Conservation (phyloP, 2,113 vertebrate genomes). For the Glaucidium brasilianum region DNA sequence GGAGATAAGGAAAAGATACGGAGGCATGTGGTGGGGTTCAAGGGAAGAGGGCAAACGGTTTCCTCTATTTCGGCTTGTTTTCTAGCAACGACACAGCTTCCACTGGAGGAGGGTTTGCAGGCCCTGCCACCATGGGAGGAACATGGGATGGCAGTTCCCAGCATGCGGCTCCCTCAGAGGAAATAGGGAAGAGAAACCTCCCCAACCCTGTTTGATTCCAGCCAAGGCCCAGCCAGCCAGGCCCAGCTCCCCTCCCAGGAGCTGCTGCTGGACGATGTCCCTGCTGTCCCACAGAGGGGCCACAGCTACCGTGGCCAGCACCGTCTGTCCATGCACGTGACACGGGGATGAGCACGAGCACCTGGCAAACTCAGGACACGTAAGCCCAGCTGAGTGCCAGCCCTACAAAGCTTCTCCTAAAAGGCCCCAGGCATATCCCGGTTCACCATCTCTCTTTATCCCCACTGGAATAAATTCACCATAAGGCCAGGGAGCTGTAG, state of each 20-base stretch:
- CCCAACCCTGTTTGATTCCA: neutral
- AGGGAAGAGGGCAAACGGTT: neutral
- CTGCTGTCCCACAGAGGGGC: neutral
- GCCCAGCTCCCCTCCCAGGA: neutral
- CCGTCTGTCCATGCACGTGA: fast-evolving
- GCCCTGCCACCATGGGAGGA: fast-evolving
- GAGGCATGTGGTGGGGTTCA: neutral
- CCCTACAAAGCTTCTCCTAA: neutral
- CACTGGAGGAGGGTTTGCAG: neutral
- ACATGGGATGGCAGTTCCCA: neutral
- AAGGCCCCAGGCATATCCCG: neutral
- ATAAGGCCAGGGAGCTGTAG: neutral
- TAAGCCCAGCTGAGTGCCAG: neutral
- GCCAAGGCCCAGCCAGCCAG: neutral
- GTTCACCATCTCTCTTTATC: neutral
- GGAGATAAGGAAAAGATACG: neutral
- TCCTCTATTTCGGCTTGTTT: neutral
- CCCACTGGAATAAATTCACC: neutral
- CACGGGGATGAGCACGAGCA: fast-evolving
- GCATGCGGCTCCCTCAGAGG: neutral
- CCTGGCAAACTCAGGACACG: neutral
- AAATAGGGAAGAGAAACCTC: conserved; percentile 28
- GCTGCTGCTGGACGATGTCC: fast-evolving
- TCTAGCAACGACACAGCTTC: neutral
- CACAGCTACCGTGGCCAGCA: neutral